phyloP scores from a whole-genome alignment of 2,113 vertebrate genomes.

The Sebastes fasciatus region DNA sequence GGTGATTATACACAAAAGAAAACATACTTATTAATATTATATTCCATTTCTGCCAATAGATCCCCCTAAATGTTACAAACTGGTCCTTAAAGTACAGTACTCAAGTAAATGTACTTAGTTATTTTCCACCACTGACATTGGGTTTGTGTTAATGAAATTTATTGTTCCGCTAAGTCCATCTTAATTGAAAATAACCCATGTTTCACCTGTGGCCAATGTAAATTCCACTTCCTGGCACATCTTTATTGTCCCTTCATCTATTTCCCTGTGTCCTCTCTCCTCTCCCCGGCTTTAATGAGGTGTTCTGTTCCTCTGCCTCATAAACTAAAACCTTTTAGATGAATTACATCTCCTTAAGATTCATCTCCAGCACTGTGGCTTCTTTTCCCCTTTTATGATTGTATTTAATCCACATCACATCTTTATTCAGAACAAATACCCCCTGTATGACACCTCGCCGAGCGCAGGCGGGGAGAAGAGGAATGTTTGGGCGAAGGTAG shows the following conservation, averaged over 20 bases:
- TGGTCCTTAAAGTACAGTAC: too few species aligned
- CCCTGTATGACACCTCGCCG: slow-evolving; percentile 45
- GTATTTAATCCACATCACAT: slow-evolving; percentile 79
- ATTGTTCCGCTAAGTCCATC: slow-evolving; percentile 61
- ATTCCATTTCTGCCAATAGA: too few species aligned
- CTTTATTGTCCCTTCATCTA: slow-evolving; percentile 73
- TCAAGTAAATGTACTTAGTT: too few species aligned
- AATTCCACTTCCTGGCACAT: slow-evolving; percentile 67
- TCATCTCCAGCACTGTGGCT: slow-evolving; percentile 66
- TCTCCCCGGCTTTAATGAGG: slow-evolving; percentile 70
- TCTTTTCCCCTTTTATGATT: slow-evolving; percentile 70
- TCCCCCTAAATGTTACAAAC: too few species aligned
- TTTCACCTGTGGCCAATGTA: slow-evolving; percentile 70
- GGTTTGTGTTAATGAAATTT: slow-evolving; percentile 55
- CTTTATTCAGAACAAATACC: slow-evolving; percentile 77
- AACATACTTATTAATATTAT: too few species aligned
- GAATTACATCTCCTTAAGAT: slow-evolving; percentile 78
- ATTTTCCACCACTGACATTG: slow-evolving; percentile 10
- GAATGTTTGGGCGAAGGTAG: slow-evolving; percentile 54
- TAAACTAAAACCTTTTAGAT: slow-evolving; percentile 81
- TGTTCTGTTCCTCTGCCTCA: slow-evolving; percentile 67
- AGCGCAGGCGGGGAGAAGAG: slow-evolving; percentile 43
- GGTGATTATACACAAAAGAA: too few species aligned
- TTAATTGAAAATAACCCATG: slow-evolving; percentile 69
- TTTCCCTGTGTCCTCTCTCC: slow-evolving; percentile 56